Percentiles rank a stretch among this genome's conserved stretches.
These are phyloP conservation scores for Torymus auratus DNA, from an alignment of 2,888 invertebrate species.

Conservation along the genomic window DNA sequence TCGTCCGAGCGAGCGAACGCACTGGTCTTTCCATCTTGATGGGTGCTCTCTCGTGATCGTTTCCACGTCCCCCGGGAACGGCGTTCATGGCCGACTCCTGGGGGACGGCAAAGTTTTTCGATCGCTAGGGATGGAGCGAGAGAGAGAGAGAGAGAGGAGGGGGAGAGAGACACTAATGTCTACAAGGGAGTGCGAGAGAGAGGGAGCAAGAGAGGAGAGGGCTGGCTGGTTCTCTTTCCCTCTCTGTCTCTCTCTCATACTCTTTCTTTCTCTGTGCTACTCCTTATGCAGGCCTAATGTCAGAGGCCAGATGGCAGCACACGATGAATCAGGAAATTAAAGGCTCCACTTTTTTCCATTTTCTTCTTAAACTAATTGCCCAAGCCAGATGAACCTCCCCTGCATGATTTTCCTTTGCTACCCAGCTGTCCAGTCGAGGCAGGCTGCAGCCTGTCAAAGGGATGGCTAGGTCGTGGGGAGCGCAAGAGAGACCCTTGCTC, in stretches of 20 bases:
- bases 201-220: conserved; percentile 35
- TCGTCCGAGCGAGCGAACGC: not conserved
- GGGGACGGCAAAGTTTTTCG: too few relatives aligned
- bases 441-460: too few relatives aligned
- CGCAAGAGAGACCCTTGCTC: conserved; percentile 19
- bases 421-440: too few relatives aligned
- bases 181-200: not conserved
- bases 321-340: conserved; percentile 55
- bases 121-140: too few relatives aligned
- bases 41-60: not conserved
- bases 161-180: too few relatives aligned
- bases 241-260: too few relatives aligned
- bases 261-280: conserved; percentile 33
- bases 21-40: not conserved
- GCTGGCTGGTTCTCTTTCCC: conserved; percentile 47
- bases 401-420: too few relatives aligned
- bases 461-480: too few relatives aligned
- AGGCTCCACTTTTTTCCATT: conserved; percentile 33
- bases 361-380: conserved; percentile 28
- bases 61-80: too few relatives aligned
- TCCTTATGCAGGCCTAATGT: conserved; percentile 68
- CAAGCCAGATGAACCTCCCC: not conserved
- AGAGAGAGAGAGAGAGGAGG: too few relatives aligned
- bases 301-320: conserved; percentile 76
- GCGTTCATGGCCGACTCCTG: too few relatives aligned